These are phyloP conservation scores for Contarinia nasturtii DNA, from an alignment of 1,140 invertebrate species.

Conservation along the genomic window DNA sequence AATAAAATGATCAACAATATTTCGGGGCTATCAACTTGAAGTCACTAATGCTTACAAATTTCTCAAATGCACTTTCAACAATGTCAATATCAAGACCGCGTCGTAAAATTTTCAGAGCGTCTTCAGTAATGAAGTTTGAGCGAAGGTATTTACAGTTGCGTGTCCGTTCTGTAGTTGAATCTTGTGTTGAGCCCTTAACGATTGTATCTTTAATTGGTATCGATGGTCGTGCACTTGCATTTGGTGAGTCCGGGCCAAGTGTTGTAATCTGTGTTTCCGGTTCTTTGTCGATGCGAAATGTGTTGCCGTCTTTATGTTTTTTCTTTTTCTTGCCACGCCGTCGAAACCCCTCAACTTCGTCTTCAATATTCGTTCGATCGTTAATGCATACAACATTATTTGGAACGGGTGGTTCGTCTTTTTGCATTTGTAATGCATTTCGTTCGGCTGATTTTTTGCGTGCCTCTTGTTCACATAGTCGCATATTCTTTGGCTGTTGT, in stretches of 20 bases:
- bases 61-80: slow-evolving; percentile 20
- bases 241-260: slow-evolving; percentile 19
- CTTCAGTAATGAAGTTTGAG: slow-evolving; percentile 19
- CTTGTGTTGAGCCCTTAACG: slow-evolving; percentile 5
- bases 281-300: slow-evolving; percentile 20
- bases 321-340: slow-evolving; percentile 19
- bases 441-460: slow-evolving; percentile 1
- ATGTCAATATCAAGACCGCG: slow-evolving; percentile 18
- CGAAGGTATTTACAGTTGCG: background rate
- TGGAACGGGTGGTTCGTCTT: slow-evolving; percentile 7
- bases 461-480: background rate
- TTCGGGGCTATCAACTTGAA: too few species aligned
- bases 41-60: slow-evolving; percentile 13
- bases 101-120: slow-evolving; percentile 18
- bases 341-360: slow-evolving; percentile 12
- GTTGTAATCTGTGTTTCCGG: slow-evolving; percentile 22
- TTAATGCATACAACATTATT: slow-evolving; percentile 13
- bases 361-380: slow-evolving; percentile 11
- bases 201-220: slow-evolving; percentile 16
- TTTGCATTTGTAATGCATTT: slow-evolving; percentile 1
- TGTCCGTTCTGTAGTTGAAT: background rate
- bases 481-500: background rate
- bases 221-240: slow-evolving; percentile 20
- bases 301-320: slow-evolving; percentile 18
- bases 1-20: background rate